Evolutionary conservation across 2,113 vertebrate species (phyloP), one percentile per base, ranked within the genome.

Genomic region (Carlito syrichta): DNA sequence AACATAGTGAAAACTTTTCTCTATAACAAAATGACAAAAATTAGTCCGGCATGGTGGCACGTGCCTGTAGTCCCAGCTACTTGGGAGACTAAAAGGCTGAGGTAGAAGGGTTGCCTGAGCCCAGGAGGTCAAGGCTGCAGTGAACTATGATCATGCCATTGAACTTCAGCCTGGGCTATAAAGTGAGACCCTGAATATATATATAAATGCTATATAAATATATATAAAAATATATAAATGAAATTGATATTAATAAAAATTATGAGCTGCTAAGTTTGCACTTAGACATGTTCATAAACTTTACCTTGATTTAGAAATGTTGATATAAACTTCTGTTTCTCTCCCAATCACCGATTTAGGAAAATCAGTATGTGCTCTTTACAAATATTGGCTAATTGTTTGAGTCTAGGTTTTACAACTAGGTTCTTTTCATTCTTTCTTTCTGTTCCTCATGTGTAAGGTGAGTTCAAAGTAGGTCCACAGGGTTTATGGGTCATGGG

Each of bases 191-290:
- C n/a, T n/a, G n/a, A n/a, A n/a, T n/a, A n/a, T n/a, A n/a, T n/a
- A n/a, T n/a, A n/a, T n/a, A n/a, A n/a, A n/a, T n/a, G n/a, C n/a
- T n/a, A n/a, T n/a, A n/a, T n/a, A n/a, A n/a, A n/a, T n/a, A n/a
- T n/a, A n/a, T n/a, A n/a, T n/a, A n/a, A n/a, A n/a, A n/a, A n/a
- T n/a, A n/a, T n/a, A n/a, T 94, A 86, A 91, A 74, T 78, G 2
- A 91, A 52, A 78, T 45, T 56, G 3, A 96, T 71, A 82, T 89
- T 86, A 95, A 45, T 35, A 89, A 77, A 88, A 68, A 50, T 73
- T 20, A 32, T 81, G 73, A 74, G 69, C 71, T 88, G 22, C 43
- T 88, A 66, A 58, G n/a, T 86, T 83, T 77, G 54, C 71, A 76
- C 85, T 69, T 86, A 85, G 22, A 85, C 3, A 58, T 48, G 11